Conservation (phyloP, 2,888 invertebrate species). For the Torymus tubicola region DNA sequence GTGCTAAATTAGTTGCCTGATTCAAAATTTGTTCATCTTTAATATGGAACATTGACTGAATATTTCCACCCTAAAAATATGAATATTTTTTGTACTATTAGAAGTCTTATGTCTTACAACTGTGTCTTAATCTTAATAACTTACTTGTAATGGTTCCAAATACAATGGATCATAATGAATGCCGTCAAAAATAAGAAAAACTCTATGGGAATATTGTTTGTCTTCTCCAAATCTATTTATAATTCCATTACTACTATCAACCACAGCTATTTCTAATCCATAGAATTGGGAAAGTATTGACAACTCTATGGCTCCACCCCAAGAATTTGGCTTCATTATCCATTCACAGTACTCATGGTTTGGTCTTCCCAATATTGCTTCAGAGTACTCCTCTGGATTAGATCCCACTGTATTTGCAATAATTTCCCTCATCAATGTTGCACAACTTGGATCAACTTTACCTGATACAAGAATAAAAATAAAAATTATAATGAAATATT, state of each 20-base stretch:
- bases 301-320: conserved; percentile 98
- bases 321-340: conserved; percentile 92
- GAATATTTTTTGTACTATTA: conserved; percentile 6
- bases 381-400: conserved; percentile 87
- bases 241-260: conserved; percentile 92
- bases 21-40: conserved; percentile 84
- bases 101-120: conserved; percentile 9
- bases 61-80: conserved; percentile 81
- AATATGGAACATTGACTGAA: conserved; percentile 88
- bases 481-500: conserved; percentile 28
- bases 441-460: conserved; percentile 85
- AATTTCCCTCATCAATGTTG: conserved; percentile 88
- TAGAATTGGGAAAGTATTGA: conserved; percentile 92
- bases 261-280: conserved; percentile 94
- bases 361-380: conserved; percentile 90
- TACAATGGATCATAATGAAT: conserved; percentile 97
- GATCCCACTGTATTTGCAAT: conserved; percentile 90
- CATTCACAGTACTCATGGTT: conserved; percentile 92
- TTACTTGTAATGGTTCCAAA: conserved; percentile 88
- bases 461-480: conserved; percentile 74
- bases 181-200: conserved; percentile 94
- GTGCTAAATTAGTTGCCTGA: conserved; percentile 90
- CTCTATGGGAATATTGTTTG: conserved; percentile 87
- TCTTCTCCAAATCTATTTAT: conserved; percentile 97
- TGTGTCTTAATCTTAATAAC: conserved; percentile 67